These are phyloP conservation scores for Dryoscopus gambensis DNA, from an alignment of 2,113 vertebrate genomes.

Conservation along the genomic window DNA sequence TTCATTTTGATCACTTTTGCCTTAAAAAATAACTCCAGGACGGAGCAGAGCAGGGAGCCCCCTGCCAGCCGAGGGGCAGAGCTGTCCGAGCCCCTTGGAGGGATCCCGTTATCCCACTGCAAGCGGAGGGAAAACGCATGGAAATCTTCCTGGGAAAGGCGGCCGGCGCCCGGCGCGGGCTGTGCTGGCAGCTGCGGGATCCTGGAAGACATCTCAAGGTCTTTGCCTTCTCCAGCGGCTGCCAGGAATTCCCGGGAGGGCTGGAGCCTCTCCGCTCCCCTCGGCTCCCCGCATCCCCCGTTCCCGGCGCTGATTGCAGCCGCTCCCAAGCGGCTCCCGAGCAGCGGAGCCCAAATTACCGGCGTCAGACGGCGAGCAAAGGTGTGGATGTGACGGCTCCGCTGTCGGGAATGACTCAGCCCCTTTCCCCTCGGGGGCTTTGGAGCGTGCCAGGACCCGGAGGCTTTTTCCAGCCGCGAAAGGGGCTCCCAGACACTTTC, in stretches of 20 bases:
- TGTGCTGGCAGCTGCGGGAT: not conserved
- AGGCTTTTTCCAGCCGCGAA: not conserved
- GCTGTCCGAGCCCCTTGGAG: fast-evolving
- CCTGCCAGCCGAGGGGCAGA: fast-evolving
- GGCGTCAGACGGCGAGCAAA: not conserved
- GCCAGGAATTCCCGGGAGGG: not conserved
- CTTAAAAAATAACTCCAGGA: not conserved
- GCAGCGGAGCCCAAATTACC: not conserved
- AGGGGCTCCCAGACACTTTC: fast-evolving
- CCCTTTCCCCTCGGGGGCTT: not conserved
- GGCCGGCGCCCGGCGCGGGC: fast-evolving
- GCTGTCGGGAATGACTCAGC: not conserved
- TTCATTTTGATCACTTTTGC: not conserved
- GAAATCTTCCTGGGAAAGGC: not conserved
- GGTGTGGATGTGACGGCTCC: not conserved
- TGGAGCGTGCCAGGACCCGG: fast-evolving
- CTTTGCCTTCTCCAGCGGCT: not conserved
- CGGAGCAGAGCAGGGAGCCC: not conserved
- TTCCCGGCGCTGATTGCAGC: not conserved
- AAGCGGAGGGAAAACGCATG: fast-evolving
- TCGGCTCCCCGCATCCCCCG: not conserved
- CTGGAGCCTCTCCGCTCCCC: not conserved
- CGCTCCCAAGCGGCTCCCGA: not conserved
- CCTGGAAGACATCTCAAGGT: slow-evolving; percentile 46
- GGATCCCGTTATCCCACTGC: fast-evolving